A percentile compares a stretch with the other conserved stretches of the same genome.
Conservation (phyloP, 2,797 vertebrate species). For the Rhadinocentrus ornatus region DNA sequence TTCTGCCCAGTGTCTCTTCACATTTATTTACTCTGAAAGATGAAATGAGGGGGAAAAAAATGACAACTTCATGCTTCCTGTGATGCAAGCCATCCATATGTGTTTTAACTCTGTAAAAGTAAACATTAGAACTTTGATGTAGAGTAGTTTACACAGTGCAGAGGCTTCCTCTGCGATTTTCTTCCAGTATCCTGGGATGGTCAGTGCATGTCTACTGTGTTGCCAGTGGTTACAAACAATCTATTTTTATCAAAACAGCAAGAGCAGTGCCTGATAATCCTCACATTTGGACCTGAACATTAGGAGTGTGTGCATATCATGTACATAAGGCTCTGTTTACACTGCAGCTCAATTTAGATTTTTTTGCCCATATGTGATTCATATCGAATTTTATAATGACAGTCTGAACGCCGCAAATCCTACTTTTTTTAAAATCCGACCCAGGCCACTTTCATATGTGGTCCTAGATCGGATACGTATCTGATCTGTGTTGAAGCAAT, state of each 20-base stretch:
- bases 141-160: constrained; percentile 61
- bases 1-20: constrained; percentile 58
- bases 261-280: constrained; percentile 80
- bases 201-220: constrained; percentile 69
- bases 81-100: constrained; percentile 60
- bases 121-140: constrained; percentile 74
- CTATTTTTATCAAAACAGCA: constrained; percentile 81
- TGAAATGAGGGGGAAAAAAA: constrained; percentile 47
- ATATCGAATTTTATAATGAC: too few species aligned
- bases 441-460: too few species aligned
- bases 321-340: not conserved
- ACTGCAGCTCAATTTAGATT: too few species aligned
- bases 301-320: not conserved
- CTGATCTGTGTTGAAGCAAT: too few species aligned
- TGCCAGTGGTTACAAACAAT: constrained; percentile 80
- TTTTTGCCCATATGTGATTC: too few species aligned
- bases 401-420: too few species aligned
- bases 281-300: constrained; percentile 76
- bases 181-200: constrained; percentile 62
- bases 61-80: constrained; percentile 69
- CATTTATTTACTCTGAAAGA: constrained; percentile 66
- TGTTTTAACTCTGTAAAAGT: constrained; percentile 57
- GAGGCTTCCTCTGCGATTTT: constrained; percentile 66
- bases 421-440: too few species aligned
- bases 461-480: too few species aligned